Conservation (phyloP, 2,113 vertebrate species). For the Petroica traversi region DNA sequence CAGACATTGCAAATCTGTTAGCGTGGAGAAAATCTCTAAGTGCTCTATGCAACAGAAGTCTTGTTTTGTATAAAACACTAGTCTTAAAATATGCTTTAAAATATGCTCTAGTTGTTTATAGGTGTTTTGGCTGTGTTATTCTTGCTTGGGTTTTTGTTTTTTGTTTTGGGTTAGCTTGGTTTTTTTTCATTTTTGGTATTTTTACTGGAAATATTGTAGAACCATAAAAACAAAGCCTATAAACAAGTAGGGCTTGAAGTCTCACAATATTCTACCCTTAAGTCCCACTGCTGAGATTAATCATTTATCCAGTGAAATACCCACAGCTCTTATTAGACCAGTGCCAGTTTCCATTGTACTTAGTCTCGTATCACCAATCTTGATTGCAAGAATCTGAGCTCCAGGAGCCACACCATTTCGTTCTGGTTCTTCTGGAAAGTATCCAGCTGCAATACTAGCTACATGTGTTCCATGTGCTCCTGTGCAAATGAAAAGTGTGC, state of each 20-base stretch:
- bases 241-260: not conserved
- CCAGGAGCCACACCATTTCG: conserved; percentile 93
- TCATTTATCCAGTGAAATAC: not conserved
- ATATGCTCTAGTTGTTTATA: not conserved
- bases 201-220: not conserved
- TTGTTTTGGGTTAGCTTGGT: not conserved
- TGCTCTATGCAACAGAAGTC: not conserved
- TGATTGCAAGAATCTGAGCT: conserved; percentile 93
- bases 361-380: conserved; percentile 94
- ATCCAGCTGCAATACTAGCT: conserved; percentile 95
- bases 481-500: conserved; percentile 18
- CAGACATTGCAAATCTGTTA: not conserved
- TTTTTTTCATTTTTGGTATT: not conserved
- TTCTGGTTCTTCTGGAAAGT: conserved; percentile 94
- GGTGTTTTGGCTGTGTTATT: not conserved
- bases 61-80: not conserved
- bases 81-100: not conserved
- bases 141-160: not conserved
- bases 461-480: conserved; percentile 97
- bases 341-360: conserved; percentile 99
- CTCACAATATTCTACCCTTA: not conserved
- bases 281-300: not conserved
- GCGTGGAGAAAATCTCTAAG: not conserved
- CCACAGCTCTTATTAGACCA: conserved; percentile 94
- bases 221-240: not conserved